Percentiles rank a stretch among this genome's conserved stretches.
Conservation (phyloP, 2,888 invertebrate genomes). For the Yponomeuta sedellus region DNA sequence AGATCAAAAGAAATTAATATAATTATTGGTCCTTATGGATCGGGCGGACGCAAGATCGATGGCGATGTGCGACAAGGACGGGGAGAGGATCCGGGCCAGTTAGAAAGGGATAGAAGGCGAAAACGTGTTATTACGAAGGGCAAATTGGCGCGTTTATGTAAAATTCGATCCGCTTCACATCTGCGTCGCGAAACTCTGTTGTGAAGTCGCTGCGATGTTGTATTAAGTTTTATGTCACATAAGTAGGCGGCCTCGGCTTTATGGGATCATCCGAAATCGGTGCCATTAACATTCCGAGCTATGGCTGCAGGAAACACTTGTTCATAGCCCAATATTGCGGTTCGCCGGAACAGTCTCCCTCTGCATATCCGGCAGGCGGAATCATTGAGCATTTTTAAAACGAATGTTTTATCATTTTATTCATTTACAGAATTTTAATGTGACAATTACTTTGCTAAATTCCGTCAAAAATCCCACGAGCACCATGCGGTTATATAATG, state of each 20-base stretch:
- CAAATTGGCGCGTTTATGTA: constrained; percentile 60
- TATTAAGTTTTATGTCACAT: constrained; percentile 40
- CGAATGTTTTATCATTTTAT: too few species aligned
- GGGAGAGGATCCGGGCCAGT: constrained; percentile 25
- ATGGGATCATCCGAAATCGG: constrained; percentile 14
- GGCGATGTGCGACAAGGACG: constrained; percentile 33
- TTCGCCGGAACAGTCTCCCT: too few species aligned
- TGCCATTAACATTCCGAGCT: not conserved
- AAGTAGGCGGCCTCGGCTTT: constrained; percentile 25
- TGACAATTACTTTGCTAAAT: too few species aligned
- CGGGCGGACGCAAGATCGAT: constrained; percentile 34
- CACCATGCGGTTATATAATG: too few species aligned
- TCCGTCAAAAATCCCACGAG: too few species aligned
- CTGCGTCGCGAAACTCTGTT: constrained; percentile 33
- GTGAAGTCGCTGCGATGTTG: constrained; percentile 28
- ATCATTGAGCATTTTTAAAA: too few species aligned
- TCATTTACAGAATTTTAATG: too few species aligned
- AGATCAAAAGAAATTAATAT: constrained; percentile 54
- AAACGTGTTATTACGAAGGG: constrained; percentile 51
- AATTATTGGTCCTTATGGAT: constrained; percentile 52
- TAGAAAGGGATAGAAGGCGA: constrained; percentile 31
- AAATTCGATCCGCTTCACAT: constrained; percentile 43
- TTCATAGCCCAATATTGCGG: too few species aligned
- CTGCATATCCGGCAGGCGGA: too few species aligned
- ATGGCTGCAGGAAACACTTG: not conserved